Percentiles rank a stretch among this genome's conserved stretches.
Conservation (phyloP, 2,113 vertebrate species). For the Ailuropoda melanoleuca region DNA sequence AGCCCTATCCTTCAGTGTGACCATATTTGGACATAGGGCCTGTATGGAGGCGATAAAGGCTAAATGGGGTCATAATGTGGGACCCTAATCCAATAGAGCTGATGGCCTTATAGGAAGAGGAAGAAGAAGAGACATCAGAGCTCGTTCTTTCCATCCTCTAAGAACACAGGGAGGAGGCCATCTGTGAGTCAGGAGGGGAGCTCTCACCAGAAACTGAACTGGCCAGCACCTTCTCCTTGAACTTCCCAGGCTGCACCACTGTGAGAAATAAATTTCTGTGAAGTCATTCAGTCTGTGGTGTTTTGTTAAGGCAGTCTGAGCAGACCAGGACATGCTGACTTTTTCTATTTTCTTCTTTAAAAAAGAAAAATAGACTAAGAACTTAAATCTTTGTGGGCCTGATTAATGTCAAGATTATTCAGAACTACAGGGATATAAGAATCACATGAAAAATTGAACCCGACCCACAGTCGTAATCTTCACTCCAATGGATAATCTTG, state of each 20-base stretch:
- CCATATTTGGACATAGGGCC: neutral
- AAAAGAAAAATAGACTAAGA: neutral
- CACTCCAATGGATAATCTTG: neutral
- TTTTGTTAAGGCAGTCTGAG: neutral
- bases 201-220: neutral
- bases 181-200: neutral
- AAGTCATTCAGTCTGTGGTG: neutral
- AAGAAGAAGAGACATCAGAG: neutral
- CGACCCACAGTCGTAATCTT: neutral
- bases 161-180: neutral
- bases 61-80: neutral
- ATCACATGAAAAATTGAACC: neutral
- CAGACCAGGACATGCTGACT: neutral
- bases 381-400: neutral
- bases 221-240: neutral
- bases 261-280: neutral
- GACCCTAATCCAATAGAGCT: neutral
- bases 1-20: neutral
- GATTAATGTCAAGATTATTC: slow-evolving; percentile 2
- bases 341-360: neutral
- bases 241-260: neutral
- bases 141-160: neutral
- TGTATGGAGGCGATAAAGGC: neutral
- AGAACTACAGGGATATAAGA: neutral
- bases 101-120: neutral